Evolutionary conservation across 2,888 invertebrate genomes (phyloP).

Genomic region (Adela reaumurella): DNA sequence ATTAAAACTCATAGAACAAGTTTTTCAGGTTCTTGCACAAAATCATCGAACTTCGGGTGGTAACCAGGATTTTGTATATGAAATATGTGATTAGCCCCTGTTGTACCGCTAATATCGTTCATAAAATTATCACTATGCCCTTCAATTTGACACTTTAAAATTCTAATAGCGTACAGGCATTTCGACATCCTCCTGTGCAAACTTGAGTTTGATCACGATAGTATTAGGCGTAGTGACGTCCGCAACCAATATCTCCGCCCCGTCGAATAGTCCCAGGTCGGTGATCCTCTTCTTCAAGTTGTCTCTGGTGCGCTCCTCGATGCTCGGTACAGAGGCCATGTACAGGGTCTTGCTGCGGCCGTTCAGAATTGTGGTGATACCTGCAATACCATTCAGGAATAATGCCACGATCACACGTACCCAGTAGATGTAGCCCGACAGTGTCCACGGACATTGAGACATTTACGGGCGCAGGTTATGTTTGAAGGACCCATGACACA

Average conservation of each 20-base stretch:
- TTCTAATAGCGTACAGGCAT: constrained; percentile 21
- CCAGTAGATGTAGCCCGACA: too few relatives aligned
- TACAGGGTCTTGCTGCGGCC: constrained; percentile 91
- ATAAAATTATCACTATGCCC: not conserved
- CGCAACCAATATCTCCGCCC: constrained; percentile 84
- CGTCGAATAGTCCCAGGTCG: constrained; percentile 82
- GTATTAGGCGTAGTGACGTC: constrained; percentile 88
- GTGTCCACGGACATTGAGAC: too few relatives aligned
- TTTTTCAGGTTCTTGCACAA: too few relatives aligned
- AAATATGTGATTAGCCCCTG: too few relatives aligned
- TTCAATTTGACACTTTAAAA: not conserved
- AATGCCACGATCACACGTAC: too few relatives aligned
- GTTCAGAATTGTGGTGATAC: constrained; percentile 75
- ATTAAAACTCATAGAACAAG: too few relatives aligned
- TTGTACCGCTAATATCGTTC: too few relatives aligned
- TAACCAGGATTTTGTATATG: too few relatives aligned
- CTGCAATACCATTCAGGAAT: constrained; percentile 26
- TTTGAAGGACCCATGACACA: too few relatives aligned
- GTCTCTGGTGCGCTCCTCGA: constrained; percentile 82
- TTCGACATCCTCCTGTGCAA: constrained; percentile 56
- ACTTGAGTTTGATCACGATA: constrained; percentile 71
- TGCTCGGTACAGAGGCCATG: constrained; percentile 87
- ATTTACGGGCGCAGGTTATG: too few relatives aligned
- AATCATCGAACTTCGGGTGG: too few relatives aligned
- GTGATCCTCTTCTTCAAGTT: constrained; percentile 84